A percentile compares a stretch with the other conserved stretches of the same genome.
These are phyloP conservation scores for Gastracanthus pulcherrimus DNA, from an alignment of 2,888 invertebrate species.

Conservation along the genomic window DNA sequence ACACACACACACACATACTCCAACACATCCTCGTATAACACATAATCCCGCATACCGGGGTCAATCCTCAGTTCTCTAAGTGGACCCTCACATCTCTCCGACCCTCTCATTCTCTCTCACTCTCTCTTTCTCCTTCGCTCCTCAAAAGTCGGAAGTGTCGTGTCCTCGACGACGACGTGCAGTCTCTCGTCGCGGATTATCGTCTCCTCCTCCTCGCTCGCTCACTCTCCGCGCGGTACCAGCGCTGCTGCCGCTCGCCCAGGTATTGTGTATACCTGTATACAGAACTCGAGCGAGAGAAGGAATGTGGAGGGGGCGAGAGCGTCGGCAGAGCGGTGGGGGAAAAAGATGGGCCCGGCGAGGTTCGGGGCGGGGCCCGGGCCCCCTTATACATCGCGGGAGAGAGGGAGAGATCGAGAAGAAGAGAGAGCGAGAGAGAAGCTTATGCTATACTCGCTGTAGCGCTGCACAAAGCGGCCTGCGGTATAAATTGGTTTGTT, in stretches of 20 bases:
- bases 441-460: no score
- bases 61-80: conserved; percentile 35
- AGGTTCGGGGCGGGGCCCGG: conserved; percentile 70
- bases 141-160: conserved; percentile 48
- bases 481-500: conserved; percentile 78
- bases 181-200: conserved; percentile 55
- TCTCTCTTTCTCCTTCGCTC: background rate
- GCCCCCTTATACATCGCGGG: conserved; percentile 5
- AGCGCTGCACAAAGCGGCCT: conserved; percentile 73
- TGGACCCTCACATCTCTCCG: background rate
- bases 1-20: background rate
- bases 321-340: background rate
- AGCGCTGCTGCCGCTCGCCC: background rate
- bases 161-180: conserved; percentile 48
- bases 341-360: conserved; percentile 62
- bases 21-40: no score
- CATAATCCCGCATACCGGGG: background rate
- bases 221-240: background rate
- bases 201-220: conserved; percentile 11
- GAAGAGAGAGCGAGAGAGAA: conserved; percentile 13
- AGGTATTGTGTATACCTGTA: no score
- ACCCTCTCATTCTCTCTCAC: no score
- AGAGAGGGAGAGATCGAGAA: background rate
- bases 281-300: background rate
- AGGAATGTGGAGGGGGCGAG: background rate